Base-by-base conservation (phyloP, 2,113 vertebrate species). In the Clarias batrachus region DNA sequence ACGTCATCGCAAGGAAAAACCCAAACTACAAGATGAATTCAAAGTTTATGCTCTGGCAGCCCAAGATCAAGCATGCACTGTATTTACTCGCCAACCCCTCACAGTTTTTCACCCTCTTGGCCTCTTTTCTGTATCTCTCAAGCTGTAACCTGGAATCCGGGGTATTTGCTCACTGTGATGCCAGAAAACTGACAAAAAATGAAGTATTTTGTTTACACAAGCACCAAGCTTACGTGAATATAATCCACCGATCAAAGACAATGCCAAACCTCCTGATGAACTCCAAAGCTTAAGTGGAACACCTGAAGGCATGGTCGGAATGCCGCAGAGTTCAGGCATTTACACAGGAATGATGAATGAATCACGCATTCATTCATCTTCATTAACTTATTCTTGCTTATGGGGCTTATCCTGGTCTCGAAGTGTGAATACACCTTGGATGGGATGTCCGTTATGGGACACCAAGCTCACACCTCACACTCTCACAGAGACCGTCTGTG, bases 131-230 rank as follows among this genome's bases (percentile, higher is more conserved):
- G 23, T 66, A 30, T 85, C 85, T 37, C 85, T 82, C 81, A 65
- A 91, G 81, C 77, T 74, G 48, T 81, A 91, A 91, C 86, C 73
- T 68, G 77, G 85, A 87, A 87, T 82, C n/a, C 59, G 25, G 68
- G 52, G 78, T 90, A 92, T 90, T 71, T 81, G 63, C 87, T 84
- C 60, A 86, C 77, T 88, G 77, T 77, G 65, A 41, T 66, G 82
- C 81, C 68, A 88, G 86, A 88, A 84, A 89, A 91, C 87, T 86
- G 85, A 86, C 70, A 48, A 81, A 88, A 82, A 88, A 90, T 71
- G 25, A 88, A 77, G 3, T 10, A 63, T 48, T 87, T 87, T 91
- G 88, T 91, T 91, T 87, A 89, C 85, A 84, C 85, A 83, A 63
- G 63, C 2, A 48, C 57, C 30, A 84, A 37, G 84, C 65, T 70